Base-by-base conservation (phyloP, 2,797 vertebrate genomes). In the Argyrosomus regius region DNA sequence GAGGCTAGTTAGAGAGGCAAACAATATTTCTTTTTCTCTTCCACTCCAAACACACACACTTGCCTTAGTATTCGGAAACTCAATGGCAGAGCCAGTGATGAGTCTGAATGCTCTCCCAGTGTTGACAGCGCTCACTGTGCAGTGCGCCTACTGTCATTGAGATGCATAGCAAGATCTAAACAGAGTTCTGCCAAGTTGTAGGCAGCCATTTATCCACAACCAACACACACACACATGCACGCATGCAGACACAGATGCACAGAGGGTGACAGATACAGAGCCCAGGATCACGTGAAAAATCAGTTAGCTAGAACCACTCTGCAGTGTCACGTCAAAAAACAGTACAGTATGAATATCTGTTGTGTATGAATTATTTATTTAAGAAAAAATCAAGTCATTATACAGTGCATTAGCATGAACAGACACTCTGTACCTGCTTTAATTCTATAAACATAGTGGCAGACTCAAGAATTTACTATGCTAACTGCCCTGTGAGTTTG, bases 61-160 rank as follows among this genome's bases (percentile, higher is more conserved):
- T 78, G 71, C 81, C 50, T 81, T 46, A 61, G 63, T 70, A 66
- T 78, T 75, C 45, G 79, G 57, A 72, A 74, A 64, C 65, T 75
- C 64, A 72, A 73, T 82, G 69, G 61, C 62, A 65, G 80, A 77
- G 72, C 56, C 72, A 41, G 76, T 9, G 82, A 80, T 66, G 82
- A 87, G 69, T 70, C 79, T 87, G 74, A 91, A 85, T 61, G 75
- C 87, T 80, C 75, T 74, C 58, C 70, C 85, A 73, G 89, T 89
- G 81, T 87, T 85, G 87, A 88, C 82, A 72, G 83, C 57, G 69
- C 79, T 90, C 87, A 87, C 86, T 92, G 81, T 87, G 91, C 92
- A 88, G 91, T 84, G 80, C 75, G 85, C 65, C 87, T 87, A 75
- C 82, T 78, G 77, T 93, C 91, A 92, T 93, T 94, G 86, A 93